Base-by-base conservation (phyloP, 2,113 vertebrate genomes). In the Ictalurus punctatus region DNA sequence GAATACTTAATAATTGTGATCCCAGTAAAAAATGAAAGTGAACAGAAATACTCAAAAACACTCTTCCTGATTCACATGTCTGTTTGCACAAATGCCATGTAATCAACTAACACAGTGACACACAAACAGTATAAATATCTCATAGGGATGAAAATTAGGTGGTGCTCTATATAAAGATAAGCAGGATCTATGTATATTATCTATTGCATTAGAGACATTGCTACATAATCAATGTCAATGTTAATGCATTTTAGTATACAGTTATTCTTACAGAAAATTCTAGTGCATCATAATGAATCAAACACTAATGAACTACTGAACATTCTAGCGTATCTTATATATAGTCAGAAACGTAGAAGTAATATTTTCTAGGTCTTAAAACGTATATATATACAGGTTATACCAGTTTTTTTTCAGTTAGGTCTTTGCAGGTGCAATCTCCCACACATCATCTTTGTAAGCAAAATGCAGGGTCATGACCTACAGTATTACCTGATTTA, bases 231-330 rank as follows among this genome's bases (percentile, higher is more conserved):
- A 34, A 59, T 25, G 54, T 2, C 52, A 58, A 16, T 23, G n/a
- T 73, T 56, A 34, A 54, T 6, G n/a, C 25, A 40, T 83, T 40
- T 25, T 61, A 37, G 19, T 83, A n/a, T 16, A 19, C 16, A 30
- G 52, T 14, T 10, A 74, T 21, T 6, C 9, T 27, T n/a, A 58
- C 7, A 81, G n/a, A 0, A 34, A 81, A 76, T 2, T 71, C 7
- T 40, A 76, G 73, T 58, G 25, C 12, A 79, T 27, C 40, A 13
- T 16, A 67, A 17, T 27, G 58, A 21, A 87, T 78, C 59, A 67
- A 59, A 58, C 81, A 80, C 48, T 63, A 85, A 80, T 74, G 30
- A 87, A 27, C 25, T 27, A 52, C 73, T 21, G 73, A 76, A 44
- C 37, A 44, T 76, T 44, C 56, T 37, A 40, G 58, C 3, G 14